A percentile compares a stretch with the other conserved stretches of the same genome.
Evolutionary conservation across 2,113 vertebrate species (phyloP).

Genomic region (Muntiacus muntjak): DNA sequence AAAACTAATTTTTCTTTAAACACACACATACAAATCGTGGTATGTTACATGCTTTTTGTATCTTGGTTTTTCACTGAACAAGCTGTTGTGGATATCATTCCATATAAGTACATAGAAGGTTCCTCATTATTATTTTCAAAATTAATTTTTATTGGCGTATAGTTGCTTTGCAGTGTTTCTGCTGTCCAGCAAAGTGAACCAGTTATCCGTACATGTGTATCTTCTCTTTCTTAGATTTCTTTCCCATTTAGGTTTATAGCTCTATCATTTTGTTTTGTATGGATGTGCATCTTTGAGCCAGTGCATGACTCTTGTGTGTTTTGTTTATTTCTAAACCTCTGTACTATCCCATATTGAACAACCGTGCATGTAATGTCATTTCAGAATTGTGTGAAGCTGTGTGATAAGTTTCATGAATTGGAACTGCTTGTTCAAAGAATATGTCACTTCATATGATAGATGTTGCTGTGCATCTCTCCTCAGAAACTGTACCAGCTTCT

Average conservation of each 20-base stretch:
- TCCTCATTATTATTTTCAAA: background rate
- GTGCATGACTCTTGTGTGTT: background rate
- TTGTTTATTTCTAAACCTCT: background rate
- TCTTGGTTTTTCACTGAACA: background rate
- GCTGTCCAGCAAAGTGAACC: background rate
- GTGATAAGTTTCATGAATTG: background rate
- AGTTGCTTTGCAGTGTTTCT: background rate
- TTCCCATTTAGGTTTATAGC: background rate
- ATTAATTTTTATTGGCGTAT: background rate
- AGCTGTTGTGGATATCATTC: background rate
- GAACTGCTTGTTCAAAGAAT: background rate
- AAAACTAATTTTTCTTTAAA: background rate
- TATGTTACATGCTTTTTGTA: background rate
- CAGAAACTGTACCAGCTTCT: background rate
- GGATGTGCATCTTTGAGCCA: background rate
- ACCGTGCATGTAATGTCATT: background rate
- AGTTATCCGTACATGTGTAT: background rate
- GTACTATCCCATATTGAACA: background rate
- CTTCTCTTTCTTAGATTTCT: background rate
- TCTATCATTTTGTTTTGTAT: background rate
- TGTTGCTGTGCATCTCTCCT: background rate
- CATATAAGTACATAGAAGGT: background rate
- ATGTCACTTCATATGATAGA: background rate
- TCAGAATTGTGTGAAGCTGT: background rate
- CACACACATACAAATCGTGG: background rate